phyloP scores from a whole-genome alignment of 1,140 invertebrate genomes.

The Ceratina japonica region DNA sequence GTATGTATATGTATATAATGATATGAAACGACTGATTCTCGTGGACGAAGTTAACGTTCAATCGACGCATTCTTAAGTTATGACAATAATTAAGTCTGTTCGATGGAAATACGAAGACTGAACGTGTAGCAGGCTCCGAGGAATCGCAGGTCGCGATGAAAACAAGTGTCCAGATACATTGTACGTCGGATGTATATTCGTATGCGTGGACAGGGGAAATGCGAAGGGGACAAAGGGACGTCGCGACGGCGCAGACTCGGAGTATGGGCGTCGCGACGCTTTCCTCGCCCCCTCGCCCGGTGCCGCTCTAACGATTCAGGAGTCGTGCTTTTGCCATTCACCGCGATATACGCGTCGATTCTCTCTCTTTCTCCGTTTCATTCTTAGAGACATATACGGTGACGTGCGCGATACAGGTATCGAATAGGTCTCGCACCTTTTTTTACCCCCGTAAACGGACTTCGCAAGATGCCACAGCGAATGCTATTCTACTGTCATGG shows the following conservation, averaged over 20 bases:
- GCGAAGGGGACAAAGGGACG: slow-evolving; percentile 61
- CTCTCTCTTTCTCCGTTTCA: not conserved
- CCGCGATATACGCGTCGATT: slow-evolving; percentile 45
- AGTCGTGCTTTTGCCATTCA: slow-evolving; percentile 62
- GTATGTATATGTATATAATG: no score
- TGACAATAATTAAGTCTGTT: no score
- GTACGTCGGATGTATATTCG: not conserved
- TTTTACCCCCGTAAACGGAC: no score
- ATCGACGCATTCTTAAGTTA: no score
- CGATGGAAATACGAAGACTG: no score
- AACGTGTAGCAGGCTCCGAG: not conserved
- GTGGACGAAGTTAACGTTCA: no score
- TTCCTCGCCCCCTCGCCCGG: slow-evolving; percentile 48
- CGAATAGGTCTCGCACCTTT: no score
- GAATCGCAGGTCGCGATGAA: not conserved
- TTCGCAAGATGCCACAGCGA: no score
- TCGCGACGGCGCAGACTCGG: slow-evolving; percentile 70
- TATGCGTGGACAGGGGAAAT: slow-evolving; percentile 35
- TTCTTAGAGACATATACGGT: not conserved
- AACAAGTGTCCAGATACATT: not conserved
- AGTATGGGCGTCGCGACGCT: slow-evolving; percentile 61
- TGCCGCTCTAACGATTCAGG: slow-evolving; percentile 68
- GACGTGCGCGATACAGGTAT: not conserved
- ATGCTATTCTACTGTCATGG: no score
- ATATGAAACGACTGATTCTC: no score